phyloP scores from a whole-genome alignment of 2,113 vertebrate genomes.

The Ptychochromis oligacanthus region DNA sequence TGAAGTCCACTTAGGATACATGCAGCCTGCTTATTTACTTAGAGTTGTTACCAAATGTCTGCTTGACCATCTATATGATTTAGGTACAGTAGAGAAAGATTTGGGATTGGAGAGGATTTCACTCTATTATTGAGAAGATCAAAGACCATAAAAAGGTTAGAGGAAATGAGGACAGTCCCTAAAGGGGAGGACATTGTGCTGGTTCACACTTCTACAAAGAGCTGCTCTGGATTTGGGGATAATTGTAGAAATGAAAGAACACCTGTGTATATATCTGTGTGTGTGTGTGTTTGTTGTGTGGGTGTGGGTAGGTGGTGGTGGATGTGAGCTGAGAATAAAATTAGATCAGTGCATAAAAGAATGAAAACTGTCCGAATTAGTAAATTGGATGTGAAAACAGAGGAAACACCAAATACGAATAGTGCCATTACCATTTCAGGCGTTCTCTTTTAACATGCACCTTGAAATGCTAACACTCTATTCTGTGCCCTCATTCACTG shows the following conservation, averaged over 20 bases:
- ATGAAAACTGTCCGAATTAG: not conserved
- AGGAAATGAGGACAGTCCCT: not conserved
- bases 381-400: not conserved
- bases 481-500: not conserved
- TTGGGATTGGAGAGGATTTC: not conserved
- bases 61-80: not conserved
- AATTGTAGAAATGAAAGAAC: not conserved
- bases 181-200: not conserved
- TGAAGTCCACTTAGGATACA: not conserved
- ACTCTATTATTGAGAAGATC: not conserved
- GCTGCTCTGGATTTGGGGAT: not conserved
- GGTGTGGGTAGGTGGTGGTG: constrained; percentile 10
- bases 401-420: not conserved
- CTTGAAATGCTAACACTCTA: not conserved
- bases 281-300: constrained; percentile 11
- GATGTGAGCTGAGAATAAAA: constrained; percentile 35
- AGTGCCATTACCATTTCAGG: not conserved
- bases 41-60: not conserved
- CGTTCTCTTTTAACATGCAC: not conserved
- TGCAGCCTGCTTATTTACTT: not conserved
- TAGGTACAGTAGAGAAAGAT: not conserved
- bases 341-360: not conserved
- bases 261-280: not conserved
- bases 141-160: not conserved
- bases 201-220: not conserved